Percentiles rank a stretch among this genome's conserved stretches.
phyloP scores from a whole-genome alignment of 2,797 vertebrate species.

The Neostethus bicornis region DNA sequence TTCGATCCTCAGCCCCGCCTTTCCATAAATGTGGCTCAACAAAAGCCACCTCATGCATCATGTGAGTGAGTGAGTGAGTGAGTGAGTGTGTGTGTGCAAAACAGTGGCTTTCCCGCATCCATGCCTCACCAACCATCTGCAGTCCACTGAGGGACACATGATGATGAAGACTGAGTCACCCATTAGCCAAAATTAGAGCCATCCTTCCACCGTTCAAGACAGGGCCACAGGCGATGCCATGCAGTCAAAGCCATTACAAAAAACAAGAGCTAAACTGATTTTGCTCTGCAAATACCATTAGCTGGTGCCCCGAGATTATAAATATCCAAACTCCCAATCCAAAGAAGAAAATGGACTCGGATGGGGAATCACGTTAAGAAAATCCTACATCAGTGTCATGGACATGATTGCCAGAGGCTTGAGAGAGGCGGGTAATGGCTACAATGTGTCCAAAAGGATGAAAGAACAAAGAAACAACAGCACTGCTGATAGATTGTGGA shows the following conservation, averaged over 20 bases:
- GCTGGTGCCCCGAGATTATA: constrained; percentile 72
- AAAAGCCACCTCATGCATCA: constrained; percentile 69
- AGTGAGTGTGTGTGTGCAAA: constrained; percentile 1
- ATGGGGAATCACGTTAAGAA: constrained; percentile 59
- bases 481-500: constrained; percentile 12
- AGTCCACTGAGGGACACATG: constrained; percentile 63
- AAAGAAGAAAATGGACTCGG: constrained; percentile 54
- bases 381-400: constrained; percentile 68
- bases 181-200: constrained; percentile 79
- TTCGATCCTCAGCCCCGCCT: constrained; percentile 23
- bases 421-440: constrained; percentile 37
- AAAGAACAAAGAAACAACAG: constrained; percentile 35
- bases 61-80: constrained; percentile 10
- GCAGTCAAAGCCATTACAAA: constrained; percentile 71
- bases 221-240: constrained; percentile 62
- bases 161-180: constrained; percentile 75
- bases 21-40: constrained; percentile 29
- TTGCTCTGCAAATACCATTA: constrained; percentile 77
- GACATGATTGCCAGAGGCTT: constrained; percentile 54
- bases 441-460: constrained; percentile 46
- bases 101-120: constrained; percentile 45
- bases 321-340: constrained; percentile 69
- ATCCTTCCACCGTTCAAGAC: constrained; percentile 72
- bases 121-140: constrained; percentile 65
- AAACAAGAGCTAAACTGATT: constrained; percentile 74